Conservation (phyloP, 2,888 invertebrate genomes). For the Drosophila emarginata region DNA sequence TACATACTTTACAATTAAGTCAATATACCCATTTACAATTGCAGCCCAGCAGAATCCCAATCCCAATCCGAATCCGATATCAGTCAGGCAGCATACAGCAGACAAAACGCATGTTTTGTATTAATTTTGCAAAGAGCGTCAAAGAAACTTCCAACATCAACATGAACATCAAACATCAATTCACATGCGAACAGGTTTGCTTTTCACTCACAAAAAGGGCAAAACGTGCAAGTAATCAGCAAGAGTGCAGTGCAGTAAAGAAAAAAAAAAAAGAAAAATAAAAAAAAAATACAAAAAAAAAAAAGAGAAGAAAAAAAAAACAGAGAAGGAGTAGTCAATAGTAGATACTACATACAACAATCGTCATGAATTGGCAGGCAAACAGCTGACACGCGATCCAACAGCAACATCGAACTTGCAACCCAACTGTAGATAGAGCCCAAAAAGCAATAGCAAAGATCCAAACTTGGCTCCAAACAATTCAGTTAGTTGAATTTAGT, state of each 20-base stretch:
- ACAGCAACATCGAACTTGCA: slow-evolving; percentile 25
- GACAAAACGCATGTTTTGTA: slow-evolving; percentile 74
- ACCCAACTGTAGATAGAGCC: slow-evolving; percentile 22
- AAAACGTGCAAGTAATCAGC: slow-evolving; percentile 36
- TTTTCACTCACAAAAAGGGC: slow-evolving; percentile 48
- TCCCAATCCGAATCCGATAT: slow-evolving; percentile 45
- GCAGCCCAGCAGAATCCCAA: slow-evolving; percentile 3
- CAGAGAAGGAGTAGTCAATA: background rate
- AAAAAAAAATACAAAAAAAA: slow-evolving; percentile 22
- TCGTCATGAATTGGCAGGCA: slow-evolving; percentile 8
- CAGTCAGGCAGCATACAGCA: slow-evolving; percentile 34
- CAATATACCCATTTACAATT: background rate
- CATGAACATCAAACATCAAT: slow-evolving; percentile 15
- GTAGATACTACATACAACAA: no score
- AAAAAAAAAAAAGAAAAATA: slow-evolving; percentile 13
- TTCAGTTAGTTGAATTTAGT: slow-evolving; percentile 38
- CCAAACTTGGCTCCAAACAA: slow-evolving; percentile 27
- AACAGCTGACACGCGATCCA: slow-evolving; percentile 69
- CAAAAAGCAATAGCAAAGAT: slow-evolving; percentile 29
- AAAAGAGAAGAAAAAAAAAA: background rate
- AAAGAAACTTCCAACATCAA: slow-evolving; percentile 33
- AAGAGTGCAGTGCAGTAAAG: background rate
- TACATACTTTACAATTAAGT: background rate
- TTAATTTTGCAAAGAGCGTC: slow-evolving; percentile 62
- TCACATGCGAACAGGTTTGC: slow-evolving; percentile 61